Percentiles rank a stretch among this genome's conserved stretches.
Evolutionary conservation across 2,888 invertebrate species (phyloP).

Genomic region (Ichneumon xanthorius): DNA sequence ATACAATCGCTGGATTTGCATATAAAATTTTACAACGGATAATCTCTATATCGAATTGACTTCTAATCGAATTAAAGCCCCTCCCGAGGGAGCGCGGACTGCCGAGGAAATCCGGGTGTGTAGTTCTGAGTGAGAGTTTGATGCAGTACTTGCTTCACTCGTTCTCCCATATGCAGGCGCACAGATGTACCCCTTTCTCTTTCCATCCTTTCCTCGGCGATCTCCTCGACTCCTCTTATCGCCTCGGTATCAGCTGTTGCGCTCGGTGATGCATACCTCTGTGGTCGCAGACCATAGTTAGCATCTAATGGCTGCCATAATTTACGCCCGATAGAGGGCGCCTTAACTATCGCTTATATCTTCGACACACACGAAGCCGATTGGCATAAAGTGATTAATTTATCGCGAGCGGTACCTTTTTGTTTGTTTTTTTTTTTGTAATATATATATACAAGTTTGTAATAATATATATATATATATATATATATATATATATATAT

Average conservation of each 20-base stretch:
- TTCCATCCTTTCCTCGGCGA: constrained; percentile 42
- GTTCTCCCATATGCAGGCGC: not conserved
- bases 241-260: constrained; percentile 72
- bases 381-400: constrained; percentile 59
- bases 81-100: constrained; percentile 39
- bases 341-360: constrained; percentile 70
- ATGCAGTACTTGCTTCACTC: constrained; percentile 37
- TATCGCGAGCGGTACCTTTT: constrained; percentile 32
- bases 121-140: constrained; percentile 16
- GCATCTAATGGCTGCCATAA: constrained; percentile 81
- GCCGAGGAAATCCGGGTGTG: constrained; percentile 62
- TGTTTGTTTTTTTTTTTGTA: not conserved
- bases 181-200: constrained; percentile 44
- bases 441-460: no score
- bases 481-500: no score
- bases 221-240: constrained; percentile 64
- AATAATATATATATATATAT: no score
- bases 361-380: constrained; percentile 31
- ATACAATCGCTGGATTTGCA: not conserved
- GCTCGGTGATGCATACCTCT: constrained; percentile 75
- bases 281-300: constrained; percentile 75
- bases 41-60: constrained; percentile 36
- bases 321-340: constrained; percentile 78
- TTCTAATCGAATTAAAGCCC: constrained; percentile 45
- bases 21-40: not conserved